These are phyloP conservation scores for Falco peregrinus DNA, from an alignment of 2,797 vertebrate genomes.

Conservation along the genomic window DNA sequence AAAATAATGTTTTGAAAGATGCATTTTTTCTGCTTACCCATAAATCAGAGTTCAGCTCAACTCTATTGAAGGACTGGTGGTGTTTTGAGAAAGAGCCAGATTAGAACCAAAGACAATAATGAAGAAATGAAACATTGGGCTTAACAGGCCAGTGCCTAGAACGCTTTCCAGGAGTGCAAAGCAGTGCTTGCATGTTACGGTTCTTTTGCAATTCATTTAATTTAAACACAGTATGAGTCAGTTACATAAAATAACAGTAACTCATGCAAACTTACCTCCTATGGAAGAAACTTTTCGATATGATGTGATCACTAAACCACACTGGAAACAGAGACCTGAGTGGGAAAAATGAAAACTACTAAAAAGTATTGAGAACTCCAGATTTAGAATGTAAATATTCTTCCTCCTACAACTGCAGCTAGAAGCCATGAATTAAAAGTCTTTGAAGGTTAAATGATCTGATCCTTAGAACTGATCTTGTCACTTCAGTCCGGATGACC, in stretches of 20 bases:
- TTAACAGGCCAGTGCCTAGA: background rate
- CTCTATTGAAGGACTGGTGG: background rate
- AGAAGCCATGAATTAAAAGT: background rate
- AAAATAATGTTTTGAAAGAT: background rate
- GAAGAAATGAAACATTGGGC: background rate
- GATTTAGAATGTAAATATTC: background rate
- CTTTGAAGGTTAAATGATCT: background rate
- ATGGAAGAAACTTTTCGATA: background rate
- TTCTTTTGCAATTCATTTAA: background rate
- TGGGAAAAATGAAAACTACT: background rate
- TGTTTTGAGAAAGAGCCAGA: background rate
- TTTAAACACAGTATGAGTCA: background rate
- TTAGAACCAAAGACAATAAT: background rate
- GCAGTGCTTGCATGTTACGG: background rate
- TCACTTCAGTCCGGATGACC: background rate
- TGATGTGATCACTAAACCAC: background rate
- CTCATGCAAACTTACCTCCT: background rate
- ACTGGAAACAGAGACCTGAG: background rate
- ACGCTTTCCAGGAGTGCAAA: background rate
- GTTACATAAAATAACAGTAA: background rate
- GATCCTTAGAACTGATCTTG: background rate
- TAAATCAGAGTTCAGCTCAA: background rate
- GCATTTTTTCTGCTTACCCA: background rate
- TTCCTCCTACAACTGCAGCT: background rate
- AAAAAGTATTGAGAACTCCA: background rate